phyloP scores from a whole-genome alignment of 2,888 invertebrate species.

The Eristalis tenax region DNA sequence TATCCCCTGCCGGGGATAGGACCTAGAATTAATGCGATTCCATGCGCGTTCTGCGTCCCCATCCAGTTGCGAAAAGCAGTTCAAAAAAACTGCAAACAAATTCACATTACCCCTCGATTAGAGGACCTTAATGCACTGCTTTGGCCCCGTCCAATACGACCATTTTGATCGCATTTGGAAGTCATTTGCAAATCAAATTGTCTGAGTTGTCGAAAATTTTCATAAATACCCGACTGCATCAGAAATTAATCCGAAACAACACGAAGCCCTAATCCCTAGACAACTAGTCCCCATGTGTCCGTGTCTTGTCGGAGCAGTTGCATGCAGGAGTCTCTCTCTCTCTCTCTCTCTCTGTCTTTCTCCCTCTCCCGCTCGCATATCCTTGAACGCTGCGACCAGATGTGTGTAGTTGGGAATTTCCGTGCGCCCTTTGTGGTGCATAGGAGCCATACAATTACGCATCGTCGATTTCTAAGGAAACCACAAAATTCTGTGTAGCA shows the following conservation, averaged over 20 bases:
- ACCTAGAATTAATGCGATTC: neutral
- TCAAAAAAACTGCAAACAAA: neutral
- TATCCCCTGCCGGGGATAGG: no score
- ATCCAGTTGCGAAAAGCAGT: no score
- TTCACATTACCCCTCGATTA: neutral
- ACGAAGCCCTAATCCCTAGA: neutral
- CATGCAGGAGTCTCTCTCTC: no score
- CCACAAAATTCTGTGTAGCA: slow-evolving; percentile 10
- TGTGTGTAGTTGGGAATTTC: neutral
- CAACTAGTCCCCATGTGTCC: neutral
- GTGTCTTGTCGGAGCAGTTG: no score
- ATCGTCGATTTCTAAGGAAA: slow-evolving; percentile 29
- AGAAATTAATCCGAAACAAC: neutral
- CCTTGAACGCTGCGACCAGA: neutral
- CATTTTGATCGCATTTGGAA: no score
- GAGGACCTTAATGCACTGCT: neutral
- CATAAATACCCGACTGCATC: neutral
- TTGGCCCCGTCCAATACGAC: neutral
- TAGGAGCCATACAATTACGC: slow-evolving; percentile 15
- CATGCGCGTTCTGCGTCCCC: neutral
- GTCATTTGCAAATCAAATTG: neutral
- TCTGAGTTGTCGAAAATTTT: neutral
- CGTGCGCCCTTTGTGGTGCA: neutral
- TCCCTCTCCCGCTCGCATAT: neutral
- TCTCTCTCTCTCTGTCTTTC: neutral